Evolutionary conservation across 2,888 invertebrate genomes (phyloP), one percentile per base, ranked within the genome.

Genomic region (Caenorhabditis japonica): DNA sequence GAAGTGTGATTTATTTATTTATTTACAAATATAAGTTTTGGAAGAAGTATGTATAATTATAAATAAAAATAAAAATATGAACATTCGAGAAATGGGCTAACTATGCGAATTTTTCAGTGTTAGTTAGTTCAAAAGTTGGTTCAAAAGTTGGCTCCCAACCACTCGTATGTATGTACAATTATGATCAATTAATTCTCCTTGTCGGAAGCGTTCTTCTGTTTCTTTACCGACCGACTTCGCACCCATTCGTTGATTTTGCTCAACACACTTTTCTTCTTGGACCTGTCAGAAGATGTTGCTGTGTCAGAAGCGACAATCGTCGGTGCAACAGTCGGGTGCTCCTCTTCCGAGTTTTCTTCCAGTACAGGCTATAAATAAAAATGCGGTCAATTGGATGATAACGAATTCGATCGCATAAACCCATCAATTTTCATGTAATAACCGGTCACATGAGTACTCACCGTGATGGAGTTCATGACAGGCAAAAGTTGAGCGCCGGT

Each of bases 231-330:
- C 51, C 49, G 66, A 21, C 56, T 51, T 41, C 66, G 39, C 33
- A 66, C 56, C 66, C 66, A 66, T 51, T 56, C 66, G 33, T 66
- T 66, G 43, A 66, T 56, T n/a, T 27, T 33, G 7, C 49, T 17
- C 8, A 66, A 43, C 43, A 66, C 66, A 44, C 56, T 66, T 21
- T 66, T 66, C 66, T 56, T 56, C 36, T 66, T 66, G 4, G 66
- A 56, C 19, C 56, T 33, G 4, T 34, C 39, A 21, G 66, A 66
- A 39, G 66, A 66, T 27, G 56, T 30, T 33, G 55, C 36, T 34
- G 53, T 39, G 19, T 56, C 56, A 12, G 66, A 64, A 4, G 12
- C 55, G 7, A 34, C 55, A 43, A 66, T 47, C 1, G 62, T 47
- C 15, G 46, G 55, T 12, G 62, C 55, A 25, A 15, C n/a, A 17